Evolutionary conservation across 2,113 vertebrate genomes (phyloP), one percentile per base, ranked within the genome.

Genomic region (Pleuronectes platessa): DNA sequence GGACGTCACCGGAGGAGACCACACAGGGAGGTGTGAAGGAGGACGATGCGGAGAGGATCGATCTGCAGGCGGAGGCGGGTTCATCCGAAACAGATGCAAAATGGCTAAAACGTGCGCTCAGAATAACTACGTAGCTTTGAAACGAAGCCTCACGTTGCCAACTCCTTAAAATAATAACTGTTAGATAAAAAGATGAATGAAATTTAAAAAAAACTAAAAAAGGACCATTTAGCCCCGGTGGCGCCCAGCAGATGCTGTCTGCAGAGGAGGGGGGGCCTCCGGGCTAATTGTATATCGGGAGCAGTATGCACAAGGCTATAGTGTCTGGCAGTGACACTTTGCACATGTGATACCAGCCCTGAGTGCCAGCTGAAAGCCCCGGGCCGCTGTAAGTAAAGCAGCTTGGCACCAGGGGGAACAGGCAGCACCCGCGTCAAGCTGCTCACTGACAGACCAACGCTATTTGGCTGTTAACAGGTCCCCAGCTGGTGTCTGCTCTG

Each of bases 401-500:
- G 71, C 56, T 18, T 35, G 3, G 40, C 53, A 27, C 67, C 77
- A 40, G 76, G 82, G 77, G 64, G 81, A 83, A 79, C 83, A 87
- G 83, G 79, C 79, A 78, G 79, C 79, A 55, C 55, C 54, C 24
- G 86, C 47, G 13, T 75, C 71, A 76, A 84, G 73, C 87, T 86
- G 79, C 63, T 84, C 86, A 68, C 79, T 82, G 86, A 91, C 85
- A 88, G 82, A 88, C 80, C 80, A 27, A 68, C 63, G 82, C 67
- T 72, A 55, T 80, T 87, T 74, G 83, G 77, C 82, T 90, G 88
- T 92, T 89, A 90, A 87, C 90, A 90, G 82, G 77, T 85, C 71
- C 80, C 76, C 90, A 91, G 91, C 88, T 92, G 88, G 85, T 63
- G 89, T 90, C 78, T 86, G 84, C 76, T 71, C 81, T 73, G 70